Evolutionary conservation across 2,113 vertebrate species (phyloP), one percentile per base, ranked within the genome.

Genomic region (Eurypyga helias): DNA sequence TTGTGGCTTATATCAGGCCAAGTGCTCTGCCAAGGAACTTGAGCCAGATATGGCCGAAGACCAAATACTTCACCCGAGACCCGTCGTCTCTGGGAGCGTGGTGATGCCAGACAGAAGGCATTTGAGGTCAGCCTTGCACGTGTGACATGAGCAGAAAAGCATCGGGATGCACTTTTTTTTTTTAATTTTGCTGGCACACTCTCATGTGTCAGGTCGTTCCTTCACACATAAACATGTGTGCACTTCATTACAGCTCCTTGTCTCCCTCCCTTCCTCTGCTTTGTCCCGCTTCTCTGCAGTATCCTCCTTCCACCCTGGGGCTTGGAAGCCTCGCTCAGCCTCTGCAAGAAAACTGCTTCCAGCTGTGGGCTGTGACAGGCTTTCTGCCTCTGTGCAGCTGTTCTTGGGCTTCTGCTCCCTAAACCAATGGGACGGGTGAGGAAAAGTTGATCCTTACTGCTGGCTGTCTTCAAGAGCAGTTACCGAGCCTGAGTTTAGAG

Each of bases 101-200:
- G 62, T 80, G 62, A 78, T 95, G 85, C 77, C 94, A 96, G 94
- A 95, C 48, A 93, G 96, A 87, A 97, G 96, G 82, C 95, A 94
- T 85, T 34, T 75, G 36, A 94, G 93, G 93, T 95, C 94, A 91
- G 66, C 69, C 34, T 61, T 64, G 66, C 83, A 54, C 0, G 4
- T 79, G 83, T 92, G 85, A 84, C 88, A 94, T 4, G 49, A 86
- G 67, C 61, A 79, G 64, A 90, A 84, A 94, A 77, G 28, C 71
- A 94, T 72, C 83, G 87, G 77, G 69, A 81, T 0, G 10, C 61
- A 52, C 41, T 66, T 31, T 46, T 72, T 33, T 49, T 52, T 81
- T 31, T 20, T 0, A n/a, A 51, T 81, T 75, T 89, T 2, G 0
- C 72, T 96, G 95, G 83, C 90, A 77, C 84, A 71, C 2, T 72